Evolutionary conservation across 2,888 invertebrate genomes (phyloP), one percentile per base, ranked within the genome.

Genomic region (Epirrhoe alternata): DNA sequence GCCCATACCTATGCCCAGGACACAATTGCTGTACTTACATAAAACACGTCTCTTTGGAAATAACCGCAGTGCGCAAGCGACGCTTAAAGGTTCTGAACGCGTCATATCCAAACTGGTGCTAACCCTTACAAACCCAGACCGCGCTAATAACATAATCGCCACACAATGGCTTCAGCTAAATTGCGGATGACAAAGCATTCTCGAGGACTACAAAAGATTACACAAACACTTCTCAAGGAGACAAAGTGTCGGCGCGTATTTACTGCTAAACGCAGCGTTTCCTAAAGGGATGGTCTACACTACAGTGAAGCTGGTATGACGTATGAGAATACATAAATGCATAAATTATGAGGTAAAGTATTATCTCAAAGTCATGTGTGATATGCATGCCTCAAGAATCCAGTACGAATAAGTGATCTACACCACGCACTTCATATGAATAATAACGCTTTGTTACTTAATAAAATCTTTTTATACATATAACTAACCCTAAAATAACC

Each of bases 181-280:
- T 74, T 58, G 66, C 62, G 61, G 62, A 71, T 72, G 80, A 81
- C 77, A 80, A 72, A 74, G 75, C 74, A 73, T 81, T 73, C 55
- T 64, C 70, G 72, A 73, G 74, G 70, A 74, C 75, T 74, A 77
- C 77, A 80, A 79, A 81, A 77, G 74, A 71, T 69, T 69, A 69
- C 66, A 76, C 76, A 79, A 78, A 78, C 76, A 78, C 75, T 73
- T 76, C 71, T 66, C 63, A 63, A 69, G 69, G 74, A 79, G 79
- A 78, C 77, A 77, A 80, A 80, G 77, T 78, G 79, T 80, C 80
- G 74, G 73, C 68, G 60, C 66, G 76, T 82, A 80, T 82, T 81
- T 79, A 80, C 80, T 77, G 76, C 79, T 81, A 78, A 83, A 80
- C 77, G 75, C 74, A 75, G 78, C 73, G 75, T 78, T 75, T 73